A percentile compares a stretch with the other conserved stretches of the same genome.
Evolutionary conservation across 1,140 invertebrate genomes (phyloP).

Genomic region (Brachionus calyciflorus): DNA sequence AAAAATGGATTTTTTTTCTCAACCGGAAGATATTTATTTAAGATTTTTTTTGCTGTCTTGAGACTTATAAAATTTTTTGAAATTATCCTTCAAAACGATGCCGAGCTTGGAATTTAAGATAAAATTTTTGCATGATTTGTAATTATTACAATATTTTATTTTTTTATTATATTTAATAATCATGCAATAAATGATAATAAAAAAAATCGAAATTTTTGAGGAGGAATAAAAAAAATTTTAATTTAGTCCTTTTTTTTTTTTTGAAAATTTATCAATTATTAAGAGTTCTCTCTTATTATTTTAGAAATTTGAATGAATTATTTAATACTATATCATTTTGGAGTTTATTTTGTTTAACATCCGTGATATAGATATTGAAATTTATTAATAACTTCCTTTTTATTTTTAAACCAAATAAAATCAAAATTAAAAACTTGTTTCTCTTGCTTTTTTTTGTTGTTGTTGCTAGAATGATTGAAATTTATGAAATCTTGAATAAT

Average conservation of each 20-base stretch:
- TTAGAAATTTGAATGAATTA: background rate
- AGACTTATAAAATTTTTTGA: background rate
- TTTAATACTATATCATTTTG: conserved; percentile 29
- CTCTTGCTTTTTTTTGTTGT: no score
- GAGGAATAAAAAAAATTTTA: no score
- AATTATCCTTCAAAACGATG: no score
- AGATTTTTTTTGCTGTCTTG: background rate
- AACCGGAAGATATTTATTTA: background rate
- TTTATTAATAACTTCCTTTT: conserved; percentile 39
- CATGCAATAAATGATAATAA: background rate
- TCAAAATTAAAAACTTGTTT: background rate
- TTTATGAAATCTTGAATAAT: no score
- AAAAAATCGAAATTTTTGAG: background rate
- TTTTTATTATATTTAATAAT: background rate
- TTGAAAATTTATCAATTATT: conserved; percentile 23
- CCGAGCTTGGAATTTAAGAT: no score
- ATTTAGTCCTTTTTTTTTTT: no score
- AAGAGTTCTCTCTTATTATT: background rate
- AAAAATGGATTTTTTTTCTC: no score
- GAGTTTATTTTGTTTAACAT: conserved; percentile 30
- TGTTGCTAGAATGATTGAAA: no score
- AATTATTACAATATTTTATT: background rate
- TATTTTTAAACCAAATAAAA: background rate
- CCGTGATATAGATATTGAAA: conserved; percentile 35
- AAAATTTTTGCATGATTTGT: background rate